Evolutionary conservation across 2,888 invertebrate species (phyloP).

Genomic region (Aphodius granarius): DNA sequence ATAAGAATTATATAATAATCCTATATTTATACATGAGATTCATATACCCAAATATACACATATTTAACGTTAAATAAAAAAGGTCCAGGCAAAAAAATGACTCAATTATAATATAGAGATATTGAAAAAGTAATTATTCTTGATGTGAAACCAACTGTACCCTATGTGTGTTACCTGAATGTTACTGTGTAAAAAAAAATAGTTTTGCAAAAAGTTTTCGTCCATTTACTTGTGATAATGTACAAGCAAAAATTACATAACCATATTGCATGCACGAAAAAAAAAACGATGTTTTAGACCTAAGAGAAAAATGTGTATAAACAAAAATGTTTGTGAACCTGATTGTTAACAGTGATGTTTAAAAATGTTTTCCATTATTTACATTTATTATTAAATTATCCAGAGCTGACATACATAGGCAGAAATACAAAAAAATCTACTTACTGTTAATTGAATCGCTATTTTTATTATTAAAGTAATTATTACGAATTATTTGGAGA

Average conservation of each 20-base stretch:
- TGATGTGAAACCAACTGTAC: constrained; percentile 2
- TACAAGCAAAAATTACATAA: constrained; percentile 26
- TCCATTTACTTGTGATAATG: constrained; percentile 31
- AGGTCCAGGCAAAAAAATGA: background rate
- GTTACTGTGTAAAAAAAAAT: background rate
- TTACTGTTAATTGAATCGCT: background rate
- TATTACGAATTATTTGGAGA: constrained; percentile 25
- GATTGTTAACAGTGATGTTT: constrained; percentile 10
- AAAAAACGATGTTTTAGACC: constrained; percentile 8
- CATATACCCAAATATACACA: background rate
- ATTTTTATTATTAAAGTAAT: constrained; percentile 20
- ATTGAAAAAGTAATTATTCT: background rate
- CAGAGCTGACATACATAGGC: constrained; percentile 1
- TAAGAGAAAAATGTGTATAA: constrained; percentile 1
- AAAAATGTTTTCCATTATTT: constrained; percentile 19
- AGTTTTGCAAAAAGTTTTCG: background rate
- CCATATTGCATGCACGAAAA: constrained; percentile 13
- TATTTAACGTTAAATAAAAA: background rate
- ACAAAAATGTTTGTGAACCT: constrained; percentile 13
- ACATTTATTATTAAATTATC: background rate
- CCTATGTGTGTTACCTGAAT: background rate
- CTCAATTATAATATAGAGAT: constrained; percentile 2
- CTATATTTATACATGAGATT: background rate
- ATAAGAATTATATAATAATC: background rate
- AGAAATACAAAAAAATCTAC: constrained; percentile 19